Conservation (phyloP, 2,113 vertebrate species). For the Chroicocephalus ridibundus region DNA sequence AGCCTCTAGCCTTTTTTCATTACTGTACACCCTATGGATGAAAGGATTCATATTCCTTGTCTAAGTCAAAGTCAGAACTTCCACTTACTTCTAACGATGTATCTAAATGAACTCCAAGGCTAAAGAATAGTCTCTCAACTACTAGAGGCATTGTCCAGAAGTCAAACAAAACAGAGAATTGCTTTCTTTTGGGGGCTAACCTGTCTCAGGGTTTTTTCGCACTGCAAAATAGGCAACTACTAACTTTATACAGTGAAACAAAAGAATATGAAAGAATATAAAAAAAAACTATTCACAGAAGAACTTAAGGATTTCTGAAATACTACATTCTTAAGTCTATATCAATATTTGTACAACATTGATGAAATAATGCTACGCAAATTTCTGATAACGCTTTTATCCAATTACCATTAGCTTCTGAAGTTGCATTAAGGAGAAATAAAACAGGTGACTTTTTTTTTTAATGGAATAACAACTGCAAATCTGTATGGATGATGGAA, state of each 20-base stretch:
- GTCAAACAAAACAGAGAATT: background rate
- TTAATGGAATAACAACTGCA: background rate
- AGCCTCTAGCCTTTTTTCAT: background rate
- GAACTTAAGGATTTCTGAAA: background rate
- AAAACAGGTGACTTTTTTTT: background rate
- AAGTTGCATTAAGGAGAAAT: background rate
- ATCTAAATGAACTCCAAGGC: background rate
- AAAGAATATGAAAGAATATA: background rate
- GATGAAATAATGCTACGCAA: background rate
- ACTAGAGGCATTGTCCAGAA: background rate
- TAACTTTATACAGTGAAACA: background rate
- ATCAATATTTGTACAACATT: background rate
- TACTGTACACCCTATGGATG: background rate
- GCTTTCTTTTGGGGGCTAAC: background rate
- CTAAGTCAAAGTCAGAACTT: background rate
- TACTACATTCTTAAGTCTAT: background rate
- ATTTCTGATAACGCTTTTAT: background rate
- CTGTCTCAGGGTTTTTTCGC: background rate
- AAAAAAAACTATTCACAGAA: background rate
- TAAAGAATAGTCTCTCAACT: background rate
- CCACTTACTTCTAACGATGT: background rate
- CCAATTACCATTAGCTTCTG: background rate
- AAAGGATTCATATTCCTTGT: background rate
- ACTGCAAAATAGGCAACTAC: background rate
- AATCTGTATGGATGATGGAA: background rate